Base-by-base conservation (phyloP, 2,888 invertebrate species). In the Vandiemenella viatica region DNA sequence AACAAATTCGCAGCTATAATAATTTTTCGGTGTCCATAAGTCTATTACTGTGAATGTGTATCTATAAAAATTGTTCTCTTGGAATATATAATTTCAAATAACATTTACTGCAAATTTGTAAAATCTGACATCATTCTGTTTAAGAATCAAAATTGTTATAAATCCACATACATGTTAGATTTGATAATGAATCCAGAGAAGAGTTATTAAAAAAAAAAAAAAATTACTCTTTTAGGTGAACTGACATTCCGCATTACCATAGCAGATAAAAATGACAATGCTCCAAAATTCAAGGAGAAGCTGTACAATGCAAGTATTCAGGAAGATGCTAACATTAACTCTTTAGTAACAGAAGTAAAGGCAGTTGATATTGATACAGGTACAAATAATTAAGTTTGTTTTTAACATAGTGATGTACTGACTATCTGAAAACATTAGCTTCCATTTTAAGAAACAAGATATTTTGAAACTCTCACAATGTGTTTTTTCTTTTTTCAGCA, bases 241-340 rank as follows among this genome's bases (percentile, higher is more conserved):
- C 88, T 89, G 66, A 83, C 83, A 46, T 89, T 93, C 62, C 76
- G 83, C 56, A 90, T 96, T 59, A 83, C 83, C 61, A 92, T 97
- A 40, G 90, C 88, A 18, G 97, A 97, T 67, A 88, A 88, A 63
- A 97, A 97, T 65, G 97, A 97, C 66, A 96, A 97, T 65, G 77
- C 81, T 17, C 97, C 97, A 0, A 77, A 78, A 58, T 97, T 97
- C 63, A 80, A 80, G n/a, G 75, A 83, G 61, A 67, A 73, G 1
- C 72, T 77, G 5, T 88, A 87, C 63, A 83, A 84, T 0, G 79
- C 81, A 57, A 77, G 80, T 45, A 76, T 88, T 55, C 76, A 78
- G 22, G 95, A 93, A 68, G 82, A 87, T 65, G 82, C 86, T 3
- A 88, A 92, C 62, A 77, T 80, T 19, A 84, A 86, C 60, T 80